phyloP scores from a whole-genome alignment of 2,113 vertebrate genomes.

The Dromaius novaehollandiae region DNA sequence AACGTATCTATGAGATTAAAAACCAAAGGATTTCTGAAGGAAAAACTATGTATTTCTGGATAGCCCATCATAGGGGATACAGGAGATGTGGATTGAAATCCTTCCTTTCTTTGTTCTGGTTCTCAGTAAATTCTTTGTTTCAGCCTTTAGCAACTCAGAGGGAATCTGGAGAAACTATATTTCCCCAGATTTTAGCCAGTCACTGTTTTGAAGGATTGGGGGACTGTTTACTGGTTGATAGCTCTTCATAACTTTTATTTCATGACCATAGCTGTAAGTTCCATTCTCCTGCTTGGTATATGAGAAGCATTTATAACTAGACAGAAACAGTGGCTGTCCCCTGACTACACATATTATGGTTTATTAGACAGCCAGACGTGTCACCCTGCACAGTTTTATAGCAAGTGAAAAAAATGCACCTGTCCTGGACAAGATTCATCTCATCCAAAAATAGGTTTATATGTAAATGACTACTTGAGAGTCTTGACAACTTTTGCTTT shows the following conservation, averaged over 20 bases:
- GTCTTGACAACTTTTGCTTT: background rate
- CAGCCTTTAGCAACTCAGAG: background rate
- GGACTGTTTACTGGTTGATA: background rate
- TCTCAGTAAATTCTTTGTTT: background rate
- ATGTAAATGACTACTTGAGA: background rate
- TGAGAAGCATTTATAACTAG: background rate
- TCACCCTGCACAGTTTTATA: background rate
- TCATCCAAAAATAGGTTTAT: background rate
- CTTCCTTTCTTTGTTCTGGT: background rate
- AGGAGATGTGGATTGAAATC: background rate
- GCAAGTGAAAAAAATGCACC: background rate
- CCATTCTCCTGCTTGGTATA: background rate
- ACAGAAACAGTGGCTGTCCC: background rate
- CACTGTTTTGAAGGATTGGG: background rate
- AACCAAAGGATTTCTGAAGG: background rate
- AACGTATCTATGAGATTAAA: background rate
- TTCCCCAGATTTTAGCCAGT: background rate
- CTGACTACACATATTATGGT: background rate
- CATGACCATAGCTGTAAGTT: background rate
- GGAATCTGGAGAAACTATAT: background rate
- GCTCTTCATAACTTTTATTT: background rate
- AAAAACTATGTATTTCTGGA: background rate
- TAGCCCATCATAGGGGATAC: no score
- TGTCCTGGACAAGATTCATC: background rate
- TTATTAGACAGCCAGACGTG: background rate